Conservation (phyloP, 2,113 vertebrate genomes). For the Rattus rattus region DNA sequence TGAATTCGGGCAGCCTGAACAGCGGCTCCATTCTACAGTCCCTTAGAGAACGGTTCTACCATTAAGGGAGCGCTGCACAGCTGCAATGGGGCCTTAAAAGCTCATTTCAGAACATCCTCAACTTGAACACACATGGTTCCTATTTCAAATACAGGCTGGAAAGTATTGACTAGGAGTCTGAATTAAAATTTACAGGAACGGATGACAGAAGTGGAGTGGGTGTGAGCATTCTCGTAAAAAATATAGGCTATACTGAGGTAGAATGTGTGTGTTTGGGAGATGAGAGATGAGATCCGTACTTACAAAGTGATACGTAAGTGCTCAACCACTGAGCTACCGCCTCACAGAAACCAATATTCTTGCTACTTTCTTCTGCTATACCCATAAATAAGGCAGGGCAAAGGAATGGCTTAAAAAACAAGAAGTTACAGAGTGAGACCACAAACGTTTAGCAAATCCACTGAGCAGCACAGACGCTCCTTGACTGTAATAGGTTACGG, state of each 20-base stretch:
- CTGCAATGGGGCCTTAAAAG: background rate
- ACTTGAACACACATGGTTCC: background rate
- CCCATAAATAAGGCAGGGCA: background rate
- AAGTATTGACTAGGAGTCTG: background rate
- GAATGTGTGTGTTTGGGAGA: background rate
- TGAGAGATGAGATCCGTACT: background rate
- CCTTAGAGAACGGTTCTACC: background rate
- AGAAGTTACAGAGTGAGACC: background rate
- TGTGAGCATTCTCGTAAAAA: background rate
- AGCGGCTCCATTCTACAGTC: background rate
- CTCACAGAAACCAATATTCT: background rate
- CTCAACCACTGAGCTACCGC: background rate
- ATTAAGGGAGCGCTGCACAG: too few relatives aligned
- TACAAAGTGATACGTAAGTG: background rate
- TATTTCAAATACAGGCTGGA: background rate
- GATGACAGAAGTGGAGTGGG: background rate
- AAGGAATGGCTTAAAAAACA: background rate
- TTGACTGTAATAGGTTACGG: background rate
- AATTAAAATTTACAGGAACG: background rate
- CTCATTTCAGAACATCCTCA: background rate
- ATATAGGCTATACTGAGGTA: background rate
- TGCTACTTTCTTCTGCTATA: background rate
- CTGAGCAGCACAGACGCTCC: too few relatives aligned
- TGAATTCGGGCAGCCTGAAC: background rate
- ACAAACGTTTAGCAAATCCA: background rate